Conservation (phyloP, 2,113 vertebrate genomes). For the Strix aluco region DNA sequence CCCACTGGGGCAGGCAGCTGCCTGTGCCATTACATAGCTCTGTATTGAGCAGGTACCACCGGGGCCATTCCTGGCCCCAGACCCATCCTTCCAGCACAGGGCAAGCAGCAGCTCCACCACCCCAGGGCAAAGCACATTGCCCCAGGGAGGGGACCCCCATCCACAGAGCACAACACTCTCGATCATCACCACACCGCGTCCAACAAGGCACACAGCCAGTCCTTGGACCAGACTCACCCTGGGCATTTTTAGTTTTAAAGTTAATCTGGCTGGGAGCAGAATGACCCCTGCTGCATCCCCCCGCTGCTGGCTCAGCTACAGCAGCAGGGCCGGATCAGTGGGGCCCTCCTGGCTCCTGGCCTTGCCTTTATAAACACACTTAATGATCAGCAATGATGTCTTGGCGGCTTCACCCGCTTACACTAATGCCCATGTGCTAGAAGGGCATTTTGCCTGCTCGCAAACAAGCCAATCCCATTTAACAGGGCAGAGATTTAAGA, state of each 20-base stretch:
- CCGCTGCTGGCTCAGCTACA: not conserved
- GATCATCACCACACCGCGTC: rapidly evolving
- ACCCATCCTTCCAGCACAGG: not conserved
- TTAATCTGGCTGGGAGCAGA: not conserved
- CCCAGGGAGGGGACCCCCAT: not conserved
- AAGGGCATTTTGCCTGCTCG: constrained; percentile 41
- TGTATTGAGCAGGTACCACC: not conserved
- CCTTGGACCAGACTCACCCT: not conserved
- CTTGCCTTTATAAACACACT: constrained; percentile 35
- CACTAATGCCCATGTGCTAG: constrained; percentile 25
- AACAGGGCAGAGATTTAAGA: constrained; percentile 57
- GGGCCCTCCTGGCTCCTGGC: constrained; percentile 25
- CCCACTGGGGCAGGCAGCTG: not conserved
- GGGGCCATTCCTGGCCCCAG: not conserved
- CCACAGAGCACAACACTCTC: too few relatives aligned
- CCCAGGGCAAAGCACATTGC: not conserved
- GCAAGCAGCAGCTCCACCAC: not conserved
- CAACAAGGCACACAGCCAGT: not conserved
- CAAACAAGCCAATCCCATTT: constrained; percentile 13
- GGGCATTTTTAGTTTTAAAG: not conserved
- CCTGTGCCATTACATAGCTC: rapidly evolving
- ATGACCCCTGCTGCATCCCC: not conserved
- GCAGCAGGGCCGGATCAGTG: not conserved
- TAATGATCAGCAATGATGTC: constrained; percentile 50
- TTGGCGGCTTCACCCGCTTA: constrained; percentile 19